phyloP scores from a whole-genome alignment of 2,888 invertebrate species.

The Linhomoeus sp. region DNA sequence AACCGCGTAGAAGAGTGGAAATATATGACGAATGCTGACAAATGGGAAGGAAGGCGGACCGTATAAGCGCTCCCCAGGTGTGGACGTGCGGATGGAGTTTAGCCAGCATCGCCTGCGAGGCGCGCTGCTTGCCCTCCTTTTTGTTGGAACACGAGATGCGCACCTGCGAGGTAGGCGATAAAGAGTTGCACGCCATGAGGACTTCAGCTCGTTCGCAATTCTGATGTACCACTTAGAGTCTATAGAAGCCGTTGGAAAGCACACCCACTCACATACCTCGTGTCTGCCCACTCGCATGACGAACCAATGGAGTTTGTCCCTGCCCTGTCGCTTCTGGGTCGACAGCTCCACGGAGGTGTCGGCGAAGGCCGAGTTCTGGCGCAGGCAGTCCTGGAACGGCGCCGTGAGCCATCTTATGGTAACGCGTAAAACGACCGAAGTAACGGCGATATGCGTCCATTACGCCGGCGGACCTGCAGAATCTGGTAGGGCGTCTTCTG shows the following conservation, averaged over 20 bases:
- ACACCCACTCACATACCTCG: conserved; percentile 51
- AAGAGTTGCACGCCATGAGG: no score
- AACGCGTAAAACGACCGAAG: not conserved
- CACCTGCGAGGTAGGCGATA: no score
- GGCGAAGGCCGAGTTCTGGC: conserved; percentile 59
- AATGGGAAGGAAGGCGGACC: conserved; percentile 61
- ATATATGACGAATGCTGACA: no score
- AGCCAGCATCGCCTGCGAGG: conserved; percentile 79
- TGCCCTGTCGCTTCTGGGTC: conserved; percentile 48
- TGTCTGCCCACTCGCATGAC: conserved; percentile 85
- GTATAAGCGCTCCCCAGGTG: conserved; percentile 78
- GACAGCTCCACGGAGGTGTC: conserved; percentile 55
- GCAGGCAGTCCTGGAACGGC: conserved; percentile 30
- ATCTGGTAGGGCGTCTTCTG: conserved; percentile 87
- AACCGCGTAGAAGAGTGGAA: no score
- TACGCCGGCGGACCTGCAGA: conserved; percentile 65
- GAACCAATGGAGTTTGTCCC: conserved; percentile 76
- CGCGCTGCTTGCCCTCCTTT: conserved; percentile 81
- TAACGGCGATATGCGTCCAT: no score
- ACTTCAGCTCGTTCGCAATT: no score
- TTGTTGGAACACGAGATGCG: conserved; percentile 64
- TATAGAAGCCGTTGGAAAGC: no score
- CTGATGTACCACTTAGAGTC: no score
- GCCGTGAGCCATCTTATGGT: not conserved
- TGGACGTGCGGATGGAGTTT: conserved; percentile 77